These are phyloP conservation scores for Mormyrops boulengeri DNA, from an alignment of 2,797 vertebrate species.

Conservation along the genomic window DNA sequence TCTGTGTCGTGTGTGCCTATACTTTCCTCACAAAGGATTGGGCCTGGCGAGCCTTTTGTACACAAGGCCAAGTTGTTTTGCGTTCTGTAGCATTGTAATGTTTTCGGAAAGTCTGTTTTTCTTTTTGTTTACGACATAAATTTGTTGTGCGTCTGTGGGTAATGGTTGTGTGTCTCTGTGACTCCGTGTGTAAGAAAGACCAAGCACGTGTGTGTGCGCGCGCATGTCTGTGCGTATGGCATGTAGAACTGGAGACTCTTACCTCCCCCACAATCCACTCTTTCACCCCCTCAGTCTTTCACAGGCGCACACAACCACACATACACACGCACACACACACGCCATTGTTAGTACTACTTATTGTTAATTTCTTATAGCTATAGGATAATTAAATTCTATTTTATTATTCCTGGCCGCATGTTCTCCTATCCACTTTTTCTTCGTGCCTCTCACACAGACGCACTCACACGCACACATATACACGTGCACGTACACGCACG, in stretches of 20 bases:
- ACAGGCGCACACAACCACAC: not conserved
- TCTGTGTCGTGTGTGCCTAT: not conserved
- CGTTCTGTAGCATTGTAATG: not conserved
- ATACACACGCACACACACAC: not conserved
- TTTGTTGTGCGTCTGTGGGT: not conserved
- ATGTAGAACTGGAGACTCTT: conserved; percentile 8
- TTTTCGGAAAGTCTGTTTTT: not conserved
- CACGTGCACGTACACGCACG: not conserved
- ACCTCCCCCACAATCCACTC: conserved; percentile 17
- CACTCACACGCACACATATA: not conserved
- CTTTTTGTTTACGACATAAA: not conserved
- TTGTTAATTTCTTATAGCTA: not conserved
- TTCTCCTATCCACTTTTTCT: not conserved
- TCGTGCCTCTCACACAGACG: not conserved
- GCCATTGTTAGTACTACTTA: conserved; percentile 9
- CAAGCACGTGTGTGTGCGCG: not conserved
- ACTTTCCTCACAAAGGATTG: not conserved
- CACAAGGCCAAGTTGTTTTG: not conserved
- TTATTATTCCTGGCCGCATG: not conserved
- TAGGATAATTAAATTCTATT: conserved; percentile 4
- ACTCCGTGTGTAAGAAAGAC: not conserved
- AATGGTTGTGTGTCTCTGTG: not conserved
- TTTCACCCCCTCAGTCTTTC: not conserved
- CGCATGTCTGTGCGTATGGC: not conserved
- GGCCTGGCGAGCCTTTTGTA: not conserved